A percentile compares a stretch with the other conserved stretches of the same genome.
Conservation (phyloP, 1,140 invertebrate species). For the Mercenaria mercenaria region DNA sequence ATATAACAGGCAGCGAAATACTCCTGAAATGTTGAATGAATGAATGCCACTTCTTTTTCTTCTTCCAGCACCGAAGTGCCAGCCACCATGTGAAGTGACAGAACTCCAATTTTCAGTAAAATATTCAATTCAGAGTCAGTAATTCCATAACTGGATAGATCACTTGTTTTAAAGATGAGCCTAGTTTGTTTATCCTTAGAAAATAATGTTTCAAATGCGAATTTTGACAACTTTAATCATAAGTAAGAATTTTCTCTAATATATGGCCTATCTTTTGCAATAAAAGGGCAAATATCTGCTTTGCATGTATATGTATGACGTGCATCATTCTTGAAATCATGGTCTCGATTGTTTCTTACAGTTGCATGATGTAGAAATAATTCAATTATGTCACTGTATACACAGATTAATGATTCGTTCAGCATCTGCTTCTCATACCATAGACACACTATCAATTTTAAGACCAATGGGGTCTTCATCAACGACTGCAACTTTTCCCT, state of each 20-base stretch:
- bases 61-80: too few relatives aligned
- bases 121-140: background rate
- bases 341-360: background rate
- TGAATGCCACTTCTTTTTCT: too few relatives aligned
- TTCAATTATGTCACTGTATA: background rate
- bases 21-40: too few relatives aligned
- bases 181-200: background rate
- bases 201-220: background rate
- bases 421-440: background rate
- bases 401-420: background rate
- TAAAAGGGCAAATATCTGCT: background rate
- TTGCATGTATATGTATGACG: background rate
- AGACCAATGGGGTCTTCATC: background rate
- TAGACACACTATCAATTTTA: background rate
- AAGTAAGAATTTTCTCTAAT: too few relatives aligned
- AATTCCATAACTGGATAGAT: background rate
- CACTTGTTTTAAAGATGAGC: background rate
- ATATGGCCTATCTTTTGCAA: too few relatives aligned
- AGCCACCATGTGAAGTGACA: background rate
- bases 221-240: background rate
- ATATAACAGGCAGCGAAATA: too few relatives aligned
- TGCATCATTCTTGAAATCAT: background rate
- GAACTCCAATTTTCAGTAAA: background rate
- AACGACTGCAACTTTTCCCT: background rate
- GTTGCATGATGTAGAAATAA: background rate